phyloP scores from a whole-genome alignment of 2,888 invertebrate genomes.

The Polietes domitor region DNA sequence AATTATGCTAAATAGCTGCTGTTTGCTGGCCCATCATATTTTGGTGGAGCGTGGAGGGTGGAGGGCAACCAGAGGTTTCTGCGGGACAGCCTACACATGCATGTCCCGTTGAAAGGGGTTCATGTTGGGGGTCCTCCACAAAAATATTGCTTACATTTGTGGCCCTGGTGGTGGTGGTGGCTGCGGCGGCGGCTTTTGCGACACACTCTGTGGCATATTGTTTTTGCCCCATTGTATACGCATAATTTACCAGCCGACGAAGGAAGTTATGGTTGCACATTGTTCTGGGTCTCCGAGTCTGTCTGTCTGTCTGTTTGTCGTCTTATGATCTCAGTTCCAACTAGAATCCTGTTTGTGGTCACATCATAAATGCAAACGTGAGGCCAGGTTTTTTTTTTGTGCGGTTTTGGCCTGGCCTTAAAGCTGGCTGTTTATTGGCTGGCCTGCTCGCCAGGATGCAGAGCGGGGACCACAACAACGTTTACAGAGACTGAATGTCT shows the following conservation, averaged over 20 bases:
- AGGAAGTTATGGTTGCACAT: neutral
- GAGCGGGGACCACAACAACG: conserved; percentile 62
- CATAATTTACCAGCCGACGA: conserved; percentile 47
- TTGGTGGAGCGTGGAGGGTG: neutral
- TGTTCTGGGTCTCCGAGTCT: too few relatives aligned
- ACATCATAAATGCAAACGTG: conserved; percentile 68
- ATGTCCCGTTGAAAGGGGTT: conserved; percentile 46
- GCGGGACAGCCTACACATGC: neutral
- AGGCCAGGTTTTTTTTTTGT: conserved; percentile 61
- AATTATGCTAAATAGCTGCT: conserved; percentile 69
- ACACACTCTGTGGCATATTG: conserved; percentile 73
- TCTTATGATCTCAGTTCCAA: neutral
- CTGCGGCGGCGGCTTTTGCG: conserved; percentile 80
- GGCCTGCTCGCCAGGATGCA: conserved; percentile 43
- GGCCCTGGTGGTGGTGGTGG: neutral
- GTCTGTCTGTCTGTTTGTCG: too few relatives aligned
- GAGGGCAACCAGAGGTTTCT: neutral
- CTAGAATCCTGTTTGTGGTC: conserved; percentile 56
- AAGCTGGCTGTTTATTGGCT: conserved; percentile 31
- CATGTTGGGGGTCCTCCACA: conserved; percentile 60
- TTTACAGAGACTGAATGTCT: conserved; percentile 71
- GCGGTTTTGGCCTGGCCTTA: neutral
- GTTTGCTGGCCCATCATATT: conserved; percentile 54
- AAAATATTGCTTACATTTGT: conserved; percentile 1
- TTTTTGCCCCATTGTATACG: conserved; percentile 41